Base-by-base conservation (phyloP, 2,888 invertebrate genomes). In the Drosophila birchii region DNA sequence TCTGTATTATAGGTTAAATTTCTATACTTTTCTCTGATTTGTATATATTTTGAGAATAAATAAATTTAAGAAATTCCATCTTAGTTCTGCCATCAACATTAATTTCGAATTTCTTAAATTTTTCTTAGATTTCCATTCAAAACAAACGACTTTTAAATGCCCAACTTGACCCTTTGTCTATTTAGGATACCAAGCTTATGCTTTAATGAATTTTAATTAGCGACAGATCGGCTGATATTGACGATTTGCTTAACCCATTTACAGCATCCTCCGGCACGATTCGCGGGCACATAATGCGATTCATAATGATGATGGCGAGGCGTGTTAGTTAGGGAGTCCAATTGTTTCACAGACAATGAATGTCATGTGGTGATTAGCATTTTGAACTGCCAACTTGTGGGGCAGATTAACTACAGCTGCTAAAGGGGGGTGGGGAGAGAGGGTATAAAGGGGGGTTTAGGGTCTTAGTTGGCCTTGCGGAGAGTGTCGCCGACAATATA, bases 321-420 rank as follows among this genome's bases (percentile, higher is more conserved):
- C 76, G 73, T 77, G 73, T 73, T 81, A 69, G 67, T 86, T 57
- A 38, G 75, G 73, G 75, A 86, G 84, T 81, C 75, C 78, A 86
- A 81, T 83, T 81, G 86, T 89, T 83, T 83, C 78, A 59, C 83
- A 83, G 81, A 88, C 89, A 89, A 89, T 88, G 80, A 88, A 80
- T 78, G 88, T 86, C 89, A 83, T 88, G 81, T 76, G 86, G 77
- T 76, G 83, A 89, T 87, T 87, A 88, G 86, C 86, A 88, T 82
- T 82, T 79, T 82, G 77, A 78, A 77, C 80, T 83, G 83, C 63
- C 60, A 75, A 53, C 70, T 69, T 51, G 47, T 60, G 43, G 38
- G 64, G 23, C 34, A 23, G 41, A 57, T 53, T 43, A 43, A n/a
- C 23, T 41, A 39, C 3, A 34, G 0, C 51, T 53, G 7, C 5